These are phyloP conservation scores for Loris lydekkerianus DNA, from an alignment of 2,797 vertebrate species.

Conservation along the genomic window DNA sequence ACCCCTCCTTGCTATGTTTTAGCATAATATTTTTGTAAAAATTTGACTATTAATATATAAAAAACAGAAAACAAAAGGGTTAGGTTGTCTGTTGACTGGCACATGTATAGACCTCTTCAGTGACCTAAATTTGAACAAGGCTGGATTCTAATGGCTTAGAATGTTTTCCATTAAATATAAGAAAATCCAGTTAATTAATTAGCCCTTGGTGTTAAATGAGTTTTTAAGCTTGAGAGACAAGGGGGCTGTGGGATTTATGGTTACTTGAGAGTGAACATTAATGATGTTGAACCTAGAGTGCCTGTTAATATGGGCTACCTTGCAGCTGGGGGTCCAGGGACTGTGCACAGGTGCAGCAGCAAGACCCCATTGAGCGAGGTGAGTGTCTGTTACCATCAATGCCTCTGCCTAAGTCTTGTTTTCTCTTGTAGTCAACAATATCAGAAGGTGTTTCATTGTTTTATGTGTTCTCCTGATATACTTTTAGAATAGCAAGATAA, in stretches of 20 bases:
- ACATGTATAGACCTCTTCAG: slow-evolving; percentile 75
- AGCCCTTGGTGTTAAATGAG: slow-evolving; percentile 86
- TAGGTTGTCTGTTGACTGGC: slow-evolving; percentile 68
- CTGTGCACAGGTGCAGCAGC: slow-evolving; percentile 61
- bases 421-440: neutral
- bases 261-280: slow-evolving; percentile 80
- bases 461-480: slow-evolving; percentile 4
- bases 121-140: slow-evolving; percentile 85
- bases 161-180: slow-evolving; percentile 85
- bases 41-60: slow-evolving; percentile 54
- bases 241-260: slow-evolving; percentile 84
- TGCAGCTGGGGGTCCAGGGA: slow-evolving; percentile 69
- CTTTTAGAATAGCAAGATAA: neutral
- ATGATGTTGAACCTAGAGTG: slow-evolving; percentile 84
- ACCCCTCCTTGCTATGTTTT: neutral
- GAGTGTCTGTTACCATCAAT: slow-evolving; percentile 68
- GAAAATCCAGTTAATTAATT: slow-evolving; percentile 88
- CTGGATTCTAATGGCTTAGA: slow-evolving; percentile 81
- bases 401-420: neutral
- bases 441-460: neutral
- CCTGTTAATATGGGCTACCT: slow-evolving; percentile 80
- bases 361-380: slow-evolving; percentile 64
- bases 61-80: slow-evolving; percentile 67
- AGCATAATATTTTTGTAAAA: slow-evolving; percentile 34
- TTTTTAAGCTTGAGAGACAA: slow-evolving; percentile 87